Base-by-base conservation (phyloP, 2,113 vertebrate species). In the Erythrocercus mccallii region DNA sequence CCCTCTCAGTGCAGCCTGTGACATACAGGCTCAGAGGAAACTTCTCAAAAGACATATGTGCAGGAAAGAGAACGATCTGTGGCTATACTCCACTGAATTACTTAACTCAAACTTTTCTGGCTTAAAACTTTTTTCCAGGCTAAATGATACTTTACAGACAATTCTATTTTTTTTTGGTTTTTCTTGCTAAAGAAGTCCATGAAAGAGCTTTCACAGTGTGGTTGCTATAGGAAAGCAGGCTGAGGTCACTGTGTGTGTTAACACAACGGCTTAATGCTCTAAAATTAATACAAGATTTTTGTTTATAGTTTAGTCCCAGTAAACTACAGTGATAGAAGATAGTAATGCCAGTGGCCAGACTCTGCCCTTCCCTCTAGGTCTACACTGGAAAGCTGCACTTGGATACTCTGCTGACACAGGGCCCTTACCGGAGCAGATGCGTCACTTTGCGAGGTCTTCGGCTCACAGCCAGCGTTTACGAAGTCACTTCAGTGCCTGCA, bases 361-460 rank as follows among this genome's bases (percentile, higher is more conserved):
- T 19, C 37, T 33, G 24, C 30, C 37, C 25, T 33, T 9, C 20
- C 21, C 28, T 27, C 6, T 1, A 51, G 25, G 38, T 23, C 56
- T n/a, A 4, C 0, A 2, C 10, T 27, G 53, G 19, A 38, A 4
- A 5, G 47, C 42, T 71, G 58, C 20, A 5, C 33, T 18, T 33
- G 19, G 35, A 20, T 31, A 35, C 30, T 54, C 15, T 42, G 35
- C 57, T 35, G 80, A 20, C 27, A 6, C 0, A 0, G 17, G 11
- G 66, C 23, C 56, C 90, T 92, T 95, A 95, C 76, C 87, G 25
- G 92, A 83, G 85, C 47, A 58, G 51, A 27, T 0, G 37, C 7
- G 20, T 19, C 3, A 12, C 38, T 57, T 15, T 5, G 72, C 0
- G 0, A 62, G 42, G 72, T 47, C 56, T 45, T 66, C 4, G 0